Percentiles rank a stretch among this genome's conserved stretches.
Evolutionary conservation across 2,797 vertebrate genomes (phyloP).

Genomic region (Phoebastria nigripes): DNA sequence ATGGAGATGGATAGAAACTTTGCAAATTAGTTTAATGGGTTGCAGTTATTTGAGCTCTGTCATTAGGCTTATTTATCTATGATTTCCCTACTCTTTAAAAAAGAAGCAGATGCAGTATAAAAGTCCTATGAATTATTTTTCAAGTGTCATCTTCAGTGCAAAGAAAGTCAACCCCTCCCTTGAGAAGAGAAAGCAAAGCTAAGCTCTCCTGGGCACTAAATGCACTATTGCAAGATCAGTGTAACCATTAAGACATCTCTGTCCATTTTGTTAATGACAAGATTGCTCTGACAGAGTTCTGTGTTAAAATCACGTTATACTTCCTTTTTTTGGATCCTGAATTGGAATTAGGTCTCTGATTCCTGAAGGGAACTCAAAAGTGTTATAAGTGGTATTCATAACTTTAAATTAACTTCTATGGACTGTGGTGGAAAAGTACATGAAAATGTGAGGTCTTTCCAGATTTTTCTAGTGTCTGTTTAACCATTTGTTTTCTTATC

Average conservation of each 20-base stretch:
- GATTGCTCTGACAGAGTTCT: not conserved
- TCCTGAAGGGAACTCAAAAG: not conserved
- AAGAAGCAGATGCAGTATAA: not conserved
- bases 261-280: not conserved
- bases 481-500: not conserved
- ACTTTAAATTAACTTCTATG: not conserved
- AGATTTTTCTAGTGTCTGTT: not conserved
- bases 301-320: not conserved
- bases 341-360: not conserved
- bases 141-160: not conserved
- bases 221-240: not conserved
- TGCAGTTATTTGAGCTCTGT: not conserved
- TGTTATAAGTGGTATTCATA: not conserved
- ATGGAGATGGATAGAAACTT: not conserved
- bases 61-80: not conserved
- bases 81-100: not conserved
- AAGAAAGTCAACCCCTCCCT: not conserved
- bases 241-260: not conserved
- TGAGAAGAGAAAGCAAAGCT: not conserved
- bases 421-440: not conserved
- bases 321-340: not conserved
- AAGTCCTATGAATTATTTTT: not conserved
- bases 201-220: not conserved
- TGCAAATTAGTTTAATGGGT: not conserved
- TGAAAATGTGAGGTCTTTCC: not conserved